A percentile compares a stretch with the other conserved stretches of the same genome.
These are phyloP conservation scores for Eubasilissa splendida DNA, from an alignment of 2,888 invertebrate species.

Conservation along the genomic window DNA sequence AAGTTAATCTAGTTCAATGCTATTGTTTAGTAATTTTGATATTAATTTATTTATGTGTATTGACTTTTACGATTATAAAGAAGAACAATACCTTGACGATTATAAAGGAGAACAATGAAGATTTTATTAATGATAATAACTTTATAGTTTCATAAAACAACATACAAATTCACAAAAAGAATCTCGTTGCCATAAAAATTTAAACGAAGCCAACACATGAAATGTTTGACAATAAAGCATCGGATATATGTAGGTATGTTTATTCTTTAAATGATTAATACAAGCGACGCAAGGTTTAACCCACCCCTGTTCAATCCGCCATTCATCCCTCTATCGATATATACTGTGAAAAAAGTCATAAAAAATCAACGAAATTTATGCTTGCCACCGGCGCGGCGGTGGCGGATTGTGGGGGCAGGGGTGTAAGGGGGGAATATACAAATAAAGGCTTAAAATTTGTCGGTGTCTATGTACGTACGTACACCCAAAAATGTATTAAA, in stretches of 20 bases:
- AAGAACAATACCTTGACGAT: too few relatives aligned
- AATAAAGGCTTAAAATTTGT: constrained; percentile 56
- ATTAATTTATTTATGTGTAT: too few relatives aligned
- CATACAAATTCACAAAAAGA: neutral
- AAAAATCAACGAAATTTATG: constrained; percentile 58
- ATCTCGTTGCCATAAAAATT: neutral
- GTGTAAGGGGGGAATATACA: constrained; percentile 41
- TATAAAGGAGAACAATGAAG: too few relatives aligned
- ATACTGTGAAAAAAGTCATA: constrained; percentile 55
- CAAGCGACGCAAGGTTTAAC: constrained; percentile 44
- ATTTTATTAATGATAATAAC: too few relatives aligned
- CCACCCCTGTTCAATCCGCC: constrained; percentile 37
- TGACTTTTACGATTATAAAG: too few relatives aligned
- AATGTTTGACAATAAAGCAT: constrained; percentile 41
- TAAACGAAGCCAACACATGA: constrained; percentile 21
- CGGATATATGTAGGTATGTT: constrained; percentile 46
- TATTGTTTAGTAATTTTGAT: too few relatives aligned
- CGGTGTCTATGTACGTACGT: constrained; percentile 43
- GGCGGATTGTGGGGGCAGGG: constrained; percentile 13
- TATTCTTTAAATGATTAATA: constrained; percentile 54
- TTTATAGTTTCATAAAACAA: neutral
- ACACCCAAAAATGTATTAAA: constrained; percentile 50
- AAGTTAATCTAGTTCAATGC: too few relatives aligned
- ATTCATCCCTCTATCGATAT: constrained; percentile 50
- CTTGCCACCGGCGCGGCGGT: constrained; percentile 41